Evolutionary conservation across 2,797 vertebrate genomes (phyloP), one percentile per base, ranked within the genome.

Genomic region (Zalophus californianus): DNA sequence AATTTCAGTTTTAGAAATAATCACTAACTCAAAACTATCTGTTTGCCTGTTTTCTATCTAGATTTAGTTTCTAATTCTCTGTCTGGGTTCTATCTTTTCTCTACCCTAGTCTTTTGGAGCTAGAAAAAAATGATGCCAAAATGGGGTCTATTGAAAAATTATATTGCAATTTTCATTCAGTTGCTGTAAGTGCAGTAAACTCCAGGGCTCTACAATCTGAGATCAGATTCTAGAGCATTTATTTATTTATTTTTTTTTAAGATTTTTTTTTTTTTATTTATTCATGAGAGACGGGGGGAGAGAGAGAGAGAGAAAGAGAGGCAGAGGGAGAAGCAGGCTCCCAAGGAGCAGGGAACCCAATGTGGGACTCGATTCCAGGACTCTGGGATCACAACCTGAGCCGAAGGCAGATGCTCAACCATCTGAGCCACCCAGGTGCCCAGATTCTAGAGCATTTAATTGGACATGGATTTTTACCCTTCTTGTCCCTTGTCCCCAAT

Each of bases 1-100:
- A 91, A 82, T 93, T 86, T 96, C 20, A 16, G 6, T 79, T 83
- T 96, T 84, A 56, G 66, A 82, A 90, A 70, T 23, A 56, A 18
- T 83, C 16, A 38, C 0, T 60, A 41, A 88, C 64, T 83, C n/a
- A 44, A 83, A 93, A 85, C 20, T 85, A 23, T 68, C 27, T 7
- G 32, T 56, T 84, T 85, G 20, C n/a, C 21, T 84, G 12, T 66
- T 95, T 95, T 77, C 72, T 82, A 5, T 54, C 25, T 58, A 84
- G 29, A n/a, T 50, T 72, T 96, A 20, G 2, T 86, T 92, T 97
- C 54, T 92, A 89, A 70, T 72, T 95, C n/a, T 21, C 0, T 72
- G 70, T 60, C 15, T 41, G 70, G 87, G 27, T 58, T 77, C n/a
- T 84, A 5, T 21, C 54, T 83, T 72, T 93, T 72, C 72, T 95